Evolutionary conservation across 2,888 invertebrate genomes (phyloP), one percentile per base, ranked within the genome.

Genomic region (Epistrophella euchroma): DNA sequence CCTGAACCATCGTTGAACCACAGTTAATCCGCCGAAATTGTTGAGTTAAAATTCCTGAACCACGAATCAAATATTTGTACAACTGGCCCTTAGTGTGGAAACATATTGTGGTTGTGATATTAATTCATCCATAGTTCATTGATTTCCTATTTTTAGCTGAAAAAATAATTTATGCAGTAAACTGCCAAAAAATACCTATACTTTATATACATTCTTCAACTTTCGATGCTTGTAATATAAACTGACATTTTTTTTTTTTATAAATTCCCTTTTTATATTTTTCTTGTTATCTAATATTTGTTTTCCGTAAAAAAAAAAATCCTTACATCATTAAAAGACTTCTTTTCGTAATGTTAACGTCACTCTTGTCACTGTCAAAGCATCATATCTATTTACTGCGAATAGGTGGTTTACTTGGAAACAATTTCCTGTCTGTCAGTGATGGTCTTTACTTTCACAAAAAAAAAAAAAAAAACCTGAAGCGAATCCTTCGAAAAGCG

Each of bases 281-380:
- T 66, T 9, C 47, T 62, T 4, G 11, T 43, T 45, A 64, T 28
- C n/a, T 62, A 47, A 47, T 22, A 22, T 19, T 1, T 25, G 17
- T n/a, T 45, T 45, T 45, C 5, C 13, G 0, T 37, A 17, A 2
- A 3, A 9, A n/a, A 66, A 60, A 0, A 60, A 60, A 13, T 47
- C 25, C 28, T 50, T 35, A 47, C 15, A 66, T 50, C 43, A 28
- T 11, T 43, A 43, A n/a, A 22, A 22, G 11, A 37, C 15, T 4
- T 37, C 58, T 43, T 43, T 60, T 28, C 37, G 40, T 58, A 58
- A 15, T 47, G 40, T 58, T 43, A 66, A 73, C 32, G 43, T 60
- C 74, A 60, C 43, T 74, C 43, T 74, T 68, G 66, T 45, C 66
- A 58, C 43, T 80, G 74, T 73, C 58, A 68, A 35, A 68, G 45